Base-by-base conservation (phyloP, 2,888 invertebrate genomes). In the Dasypogon diadema region DNA sequence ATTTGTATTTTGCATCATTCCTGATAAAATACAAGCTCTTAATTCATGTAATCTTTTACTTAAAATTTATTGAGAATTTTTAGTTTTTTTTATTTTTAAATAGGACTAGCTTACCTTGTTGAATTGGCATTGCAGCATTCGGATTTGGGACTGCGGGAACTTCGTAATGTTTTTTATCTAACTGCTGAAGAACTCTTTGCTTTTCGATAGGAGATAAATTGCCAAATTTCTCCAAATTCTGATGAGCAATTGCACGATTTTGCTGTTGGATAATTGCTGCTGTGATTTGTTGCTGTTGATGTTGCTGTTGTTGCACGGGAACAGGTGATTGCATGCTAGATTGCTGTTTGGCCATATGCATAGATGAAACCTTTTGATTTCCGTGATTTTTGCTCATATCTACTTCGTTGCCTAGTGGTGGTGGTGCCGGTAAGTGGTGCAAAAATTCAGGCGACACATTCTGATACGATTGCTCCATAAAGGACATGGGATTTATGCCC, bases 201-300 rank as follows among this genome's bases (percentile, higher is more conserved):
- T 89, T 89, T 80, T 89, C 89, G 78, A 89, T 82, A 65, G 88
- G 87, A 2, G 85, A 84, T 34, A 89, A 85, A 75, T 81, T 86
- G 48, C 87, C 86, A 79, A 90, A 89, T 83, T 92, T 92, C 82
- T 92, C 92, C 63, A 91, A 85, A 60, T 89, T 88, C 87, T 90
- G 88, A 82, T 89, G 89, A 4, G 89, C 89, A 48, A 89, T 87
- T 30, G 86, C 89, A 16, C 89, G 85, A 82, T 88, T 90, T 83
- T 92, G 92, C 79, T 92, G 92, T 80, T 92, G 92, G 76, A 91
- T 87, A 56, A 92, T 82, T 6, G 88, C 88, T 0, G 88, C 89
- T 2, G 88, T 87, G 81, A 91, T 87, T 82, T 91, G 90, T 79
- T 91, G 91, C 79, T 91, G 91, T 79, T 91, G 90, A 68, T 86